Evolutionary conservation across 2,113 vertebrate species (phyloP).

Genomic region (Sinocyclocheilus grahami): DNA sequence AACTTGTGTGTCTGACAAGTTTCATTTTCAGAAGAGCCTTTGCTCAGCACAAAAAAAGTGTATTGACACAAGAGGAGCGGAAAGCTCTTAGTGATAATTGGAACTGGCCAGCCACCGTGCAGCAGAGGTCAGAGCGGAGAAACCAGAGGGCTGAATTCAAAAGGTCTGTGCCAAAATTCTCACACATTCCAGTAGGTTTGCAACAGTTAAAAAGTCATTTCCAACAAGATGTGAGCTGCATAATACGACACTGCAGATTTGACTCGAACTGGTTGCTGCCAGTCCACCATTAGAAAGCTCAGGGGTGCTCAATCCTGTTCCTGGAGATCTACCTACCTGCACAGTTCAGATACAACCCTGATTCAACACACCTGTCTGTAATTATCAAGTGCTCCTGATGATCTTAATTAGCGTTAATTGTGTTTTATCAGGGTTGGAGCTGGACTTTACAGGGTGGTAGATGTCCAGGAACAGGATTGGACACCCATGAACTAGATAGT

Average conservation of each 20-base stretch:
- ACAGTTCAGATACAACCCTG: too few species aligned
- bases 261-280: not conserved
- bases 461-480: too few species aligned
- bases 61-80: constrained; percentile 63
- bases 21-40: constrained; percentile 70
- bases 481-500: too few species aligned
- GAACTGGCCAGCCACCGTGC: constrained; percentile 17
- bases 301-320: too few species aligned
- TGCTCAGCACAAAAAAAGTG: constrained; percentile 49
- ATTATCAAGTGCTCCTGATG: too few species aligned
- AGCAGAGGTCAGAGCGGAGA: constrained; percentile 8
- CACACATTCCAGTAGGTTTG: not conserved
- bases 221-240: not conserved
- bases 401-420: too few species aligned
- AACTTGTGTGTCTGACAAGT: constrained; percentile 53
- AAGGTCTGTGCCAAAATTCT: not conserved
- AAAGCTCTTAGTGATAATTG: constrained; percentile 73
- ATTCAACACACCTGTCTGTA: too few species aligned
- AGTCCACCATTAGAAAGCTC: not conserved
- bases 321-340: too few species aligned
- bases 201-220: not conserved
- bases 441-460: too few species aligned
- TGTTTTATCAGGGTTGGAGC: too few species aligned
- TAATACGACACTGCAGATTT: constrained; percentile 11
- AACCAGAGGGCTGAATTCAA: not conserved